Base-by-base conservation (phyloP, 2,888 invertebrate genomes). In the Sturmia bella region DNA sequence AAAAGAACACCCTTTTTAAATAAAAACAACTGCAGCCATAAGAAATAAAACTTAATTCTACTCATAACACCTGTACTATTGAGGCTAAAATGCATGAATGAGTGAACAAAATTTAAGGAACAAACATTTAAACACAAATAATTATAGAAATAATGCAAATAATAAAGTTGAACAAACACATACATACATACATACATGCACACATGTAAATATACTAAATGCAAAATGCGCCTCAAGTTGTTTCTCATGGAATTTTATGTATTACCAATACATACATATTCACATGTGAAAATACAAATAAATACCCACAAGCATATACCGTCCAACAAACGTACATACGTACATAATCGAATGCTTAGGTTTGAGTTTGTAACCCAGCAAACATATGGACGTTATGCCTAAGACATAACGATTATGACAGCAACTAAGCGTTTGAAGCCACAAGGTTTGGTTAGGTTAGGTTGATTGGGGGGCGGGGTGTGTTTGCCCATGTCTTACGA, bases 231-330 rank as follows among this genome's bases (percentile, higher is more conserved):
- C 87, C 83, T 66, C 9, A 80, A 85, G 86, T 72, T 83, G 85
- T 85, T 87, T 86, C 87, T 85, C 87, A 89, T 89, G 86, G 84
- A 84, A 83, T 84, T 84, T 84, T 75, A 63, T 77, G 24, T 81
- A 59, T 57, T 56, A 43, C 50, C 13, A 32, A 43, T n/a, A 45
- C 19, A 19, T 4, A 43, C 12, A 45, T 15, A 57, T 37, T 19
- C 24, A 13, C 21, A 19, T 27, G 48, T 41, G 21, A 17, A 24
- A 6, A 48, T 15, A 57, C 43, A 63, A n/a, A 45, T 15, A 59
- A 6, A 32, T 4, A 9, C 64, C 19, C 11, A 24, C 11, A 54
- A 39, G 54, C 24, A 5, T 24, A 3, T 21, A 13, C n/a, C n/a
- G n/a, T n/a, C n/a, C n/a, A n/a, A n/a, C n/a, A n/a, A n/a, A n/a